Base-by-base conservation (phyloP, 1,140 invertebrate species). In the Hyles vespertilio region DNA sequence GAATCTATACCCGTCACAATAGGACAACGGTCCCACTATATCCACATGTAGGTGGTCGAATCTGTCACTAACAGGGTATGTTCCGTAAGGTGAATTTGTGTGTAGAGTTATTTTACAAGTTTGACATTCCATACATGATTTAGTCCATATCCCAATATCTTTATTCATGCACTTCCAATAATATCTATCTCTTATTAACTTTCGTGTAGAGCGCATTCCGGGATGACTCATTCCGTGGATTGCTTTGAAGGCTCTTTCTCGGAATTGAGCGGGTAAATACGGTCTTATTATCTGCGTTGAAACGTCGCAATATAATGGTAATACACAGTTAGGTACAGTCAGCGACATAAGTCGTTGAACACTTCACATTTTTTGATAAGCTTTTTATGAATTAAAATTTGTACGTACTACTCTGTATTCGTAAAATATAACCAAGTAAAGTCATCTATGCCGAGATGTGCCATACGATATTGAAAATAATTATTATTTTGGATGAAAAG, bases 21-120 rank as follows among this genome's bases (percentile, higher is more conserved):
- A 71, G 7, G 57, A 50, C 0, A 92, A 65, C 8, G 52, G 52
- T 22, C 52, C 52, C 11, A 54, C 52, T 9, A 54, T 54, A 68
- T 92, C 91, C 0, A 91, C 61, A 65, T 92, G 85, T 0, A 91
- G 64, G 56, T 90, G 81, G 2, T 67, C 47, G 55, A 91, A 90
- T 0, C 81, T 45, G 55, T 78, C 81, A 2, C 57, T 62, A 10
- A 54, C 58, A 6, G 57, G 32, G 58, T 80, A 73, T n/a, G 56
- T 12, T 9, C 55, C 59, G 4, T 58, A 32, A n/a, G 46, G 56
- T 9, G 56, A 58, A 40, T 51, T 61, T n/a, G 53, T 53, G 47
- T 69, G 67, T 11, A 59, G 59, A 44, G 7, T 11, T 40, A 63
- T 46, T 50, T 70, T 70, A 2, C 51, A 44, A 32, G 45, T 56